Conservation (phyloP, 2,113 vertebrate genomes). For the Cervus canadensis region DNA sequence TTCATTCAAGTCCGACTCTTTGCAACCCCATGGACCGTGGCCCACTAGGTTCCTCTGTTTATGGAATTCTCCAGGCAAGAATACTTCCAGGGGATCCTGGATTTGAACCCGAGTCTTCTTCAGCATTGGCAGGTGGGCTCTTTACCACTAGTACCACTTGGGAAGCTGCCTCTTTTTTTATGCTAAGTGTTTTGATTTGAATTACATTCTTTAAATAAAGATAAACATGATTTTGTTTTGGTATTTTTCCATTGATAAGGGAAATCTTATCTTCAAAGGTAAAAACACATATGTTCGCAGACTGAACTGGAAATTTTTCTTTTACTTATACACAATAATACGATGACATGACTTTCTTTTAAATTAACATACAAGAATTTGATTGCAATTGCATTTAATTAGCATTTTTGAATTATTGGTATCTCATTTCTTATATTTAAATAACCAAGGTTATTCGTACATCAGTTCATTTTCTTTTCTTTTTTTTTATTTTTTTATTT, state of each 20-base stretch:
- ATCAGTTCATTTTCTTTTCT: background rate
- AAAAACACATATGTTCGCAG: background rate
- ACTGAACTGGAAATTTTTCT: background rate
- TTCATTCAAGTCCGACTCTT: background rate
- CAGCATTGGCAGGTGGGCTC: background rate
- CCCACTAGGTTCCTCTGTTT: background rate
- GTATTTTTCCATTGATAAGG: background rate
- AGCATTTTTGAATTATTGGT: background rate
- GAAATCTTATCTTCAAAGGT: background rate
- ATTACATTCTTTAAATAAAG: background rate
- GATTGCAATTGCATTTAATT: background rate
- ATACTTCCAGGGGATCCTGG: background rate
- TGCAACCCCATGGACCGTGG: background rate
- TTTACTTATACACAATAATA: background rate
- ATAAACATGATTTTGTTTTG: background rate
- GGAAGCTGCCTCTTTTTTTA: background rate
- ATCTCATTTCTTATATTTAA: background rate
- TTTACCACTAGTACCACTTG: background rate
- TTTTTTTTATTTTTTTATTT: too few species aligned
- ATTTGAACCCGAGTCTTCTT: background rate
- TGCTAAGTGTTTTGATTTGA: background rate
- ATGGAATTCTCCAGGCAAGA: background rate
- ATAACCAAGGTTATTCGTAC: background rate
- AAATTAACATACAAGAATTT: background rate
- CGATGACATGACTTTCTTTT: background rate